These are phyloP conservation scores for Acanthococcus lagerstroemiae DNA, from an alignment of 2,888 invertebrate species.

Conservation along the genomic window DNA sequence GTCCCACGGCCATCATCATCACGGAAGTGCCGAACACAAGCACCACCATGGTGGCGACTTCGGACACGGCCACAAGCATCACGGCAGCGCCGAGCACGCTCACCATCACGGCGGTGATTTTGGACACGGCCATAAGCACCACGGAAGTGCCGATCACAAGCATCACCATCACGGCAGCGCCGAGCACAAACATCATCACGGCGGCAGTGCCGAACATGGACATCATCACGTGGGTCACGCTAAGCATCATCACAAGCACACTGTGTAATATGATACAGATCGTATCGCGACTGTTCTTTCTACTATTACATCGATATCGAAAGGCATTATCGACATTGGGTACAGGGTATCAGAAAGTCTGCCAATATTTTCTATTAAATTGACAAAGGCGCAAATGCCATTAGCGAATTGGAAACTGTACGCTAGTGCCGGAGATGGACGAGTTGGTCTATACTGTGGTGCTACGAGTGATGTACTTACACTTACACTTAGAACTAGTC, in stretches of 20 bases:
- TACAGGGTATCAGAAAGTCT: background rate
- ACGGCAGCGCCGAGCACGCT: conserved; percentile 36
- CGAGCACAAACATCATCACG: conserved; percentile 37
- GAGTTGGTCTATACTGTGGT: no score
- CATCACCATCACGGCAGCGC: conserved; percentile 35
- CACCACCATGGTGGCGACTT: conserved; percentile 32
- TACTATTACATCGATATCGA: background rate
- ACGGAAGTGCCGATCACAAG: background rate
- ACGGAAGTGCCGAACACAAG: conserved; percentile 29
- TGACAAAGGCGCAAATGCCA: no score
- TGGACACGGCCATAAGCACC: conserved; percentile 36
- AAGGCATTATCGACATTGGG: no score
- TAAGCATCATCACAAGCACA: conserved; percentile 1
- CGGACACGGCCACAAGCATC: conserved; percentile 34
- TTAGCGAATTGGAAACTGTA: no score
- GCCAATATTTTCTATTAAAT: background rate
- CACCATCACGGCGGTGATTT: conserved; percentile 38
- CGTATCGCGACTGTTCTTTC: background rate
- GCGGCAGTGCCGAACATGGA: conserved; percentile 28
- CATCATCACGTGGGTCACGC: conserved; percentile 16
- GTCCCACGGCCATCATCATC: conserved; percentile 32
- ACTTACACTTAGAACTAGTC: no score
- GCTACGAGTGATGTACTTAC: no score
- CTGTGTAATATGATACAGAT: background rate
- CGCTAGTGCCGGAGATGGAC: no score